These are phyloP conservation scores for Sula dactylatra DNA, from an alignment of 2,113 vertebrate species.

Conservation along the genomic window DNA sequence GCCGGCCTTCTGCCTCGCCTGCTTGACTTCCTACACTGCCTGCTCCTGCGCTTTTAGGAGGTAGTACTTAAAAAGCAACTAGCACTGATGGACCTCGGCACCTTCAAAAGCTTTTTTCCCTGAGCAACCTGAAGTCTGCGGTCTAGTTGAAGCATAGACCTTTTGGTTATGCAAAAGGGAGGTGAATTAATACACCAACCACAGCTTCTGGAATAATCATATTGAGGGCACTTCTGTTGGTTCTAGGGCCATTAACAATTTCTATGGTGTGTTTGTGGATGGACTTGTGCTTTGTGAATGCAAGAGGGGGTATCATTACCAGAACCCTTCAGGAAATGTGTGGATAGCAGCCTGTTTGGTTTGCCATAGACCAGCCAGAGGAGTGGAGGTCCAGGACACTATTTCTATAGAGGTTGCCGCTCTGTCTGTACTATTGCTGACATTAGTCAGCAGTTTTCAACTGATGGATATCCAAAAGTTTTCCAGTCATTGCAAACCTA, in stretches of 20 bases:
- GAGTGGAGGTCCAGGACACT: background rate
- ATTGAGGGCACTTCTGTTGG: background rate
- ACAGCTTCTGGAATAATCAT: background rate
- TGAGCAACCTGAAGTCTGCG: no score
- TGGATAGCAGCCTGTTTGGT: background rate
- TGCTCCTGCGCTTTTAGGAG: no score
- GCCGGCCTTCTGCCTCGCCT: no score
- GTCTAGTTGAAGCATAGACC: background rate
- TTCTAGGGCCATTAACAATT: background rate
- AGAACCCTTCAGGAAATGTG: background rate
- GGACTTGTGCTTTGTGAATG: background rate
- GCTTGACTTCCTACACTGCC: no score
- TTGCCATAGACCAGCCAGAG: background rate
- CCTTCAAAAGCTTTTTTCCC: no score
- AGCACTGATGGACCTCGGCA: no score
- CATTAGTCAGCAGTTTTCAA: background rate
- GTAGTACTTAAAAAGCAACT: no score
- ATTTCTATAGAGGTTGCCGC: background rate
- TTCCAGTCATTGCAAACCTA: background rate
- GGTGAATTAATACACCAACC: background rate
- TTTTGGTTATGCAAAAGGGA: background rate
- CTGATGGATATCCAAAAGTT: background rate
- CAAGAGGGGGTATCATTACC: background rate
- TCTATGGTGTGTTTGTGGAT: background rate
- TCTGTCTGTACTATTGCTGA: background rate